phyloP scores from a whole-genome alignment of 2,113 vertebrate species.

The Chitala chitala region DNA sequence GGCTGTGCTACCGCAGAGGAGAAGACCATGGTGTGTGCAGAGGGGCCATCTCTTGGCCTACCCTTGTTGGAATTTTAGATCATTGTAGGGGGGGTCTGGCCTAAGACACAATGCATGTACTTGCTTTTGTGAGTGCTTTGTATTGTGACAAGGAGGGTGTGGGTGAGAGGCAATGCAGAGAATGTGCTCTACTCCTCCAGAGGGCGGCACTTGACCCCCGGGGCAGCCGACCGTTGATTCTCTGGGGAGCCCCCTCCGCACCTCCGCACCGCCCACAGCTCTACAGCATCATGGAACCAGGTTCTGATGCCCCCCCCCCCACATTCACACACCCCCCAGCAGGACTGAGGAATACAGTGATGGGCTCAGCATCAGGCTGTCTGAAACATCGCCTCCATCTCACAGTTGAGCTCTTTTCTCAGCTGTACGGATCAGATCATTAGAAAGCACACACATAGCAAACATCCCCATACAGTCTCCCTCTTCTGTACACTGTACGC shows the following conservation, averaged over 20 bases:
- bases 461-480: not conserved
- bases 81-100: not conserved
- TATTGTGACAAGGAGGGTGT: constrained; percentile 47
- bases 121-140: constrained; percentile 42
- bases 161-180: constrained; percentile 38
- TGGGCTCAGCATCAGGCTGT: not conserved
- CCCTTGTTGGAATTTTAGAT: not conserved
- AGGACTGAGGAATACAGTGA: not conserved
- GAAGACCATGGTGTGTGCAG: not conserved
- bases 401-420: not conserved
- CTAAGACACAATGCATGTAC: constrained; percentile 19
- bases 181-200: constrained; percentile 28
- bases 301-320: not conserved
- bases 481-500: too few relatives aligned
- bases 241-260: not conserved
- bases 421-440: not conserved
- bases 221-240: constrained; percentile 23
- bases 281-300: not conserved
- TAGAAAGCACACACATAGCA: too few relatives aligned
- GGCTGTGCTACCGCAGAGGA: not conserved
- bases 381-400: not conserved
- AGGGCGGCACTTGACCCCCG: constrained; percentile 36
- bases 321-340: not conserved
- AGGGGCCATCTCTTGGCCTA: not conserved
- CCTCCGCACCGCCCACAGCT: constrained; percentile 9